Evolutionary conservation across 2,113 vertebrate genomes (phyloP).

Genomic region (Calonectris borealis): DNA sequence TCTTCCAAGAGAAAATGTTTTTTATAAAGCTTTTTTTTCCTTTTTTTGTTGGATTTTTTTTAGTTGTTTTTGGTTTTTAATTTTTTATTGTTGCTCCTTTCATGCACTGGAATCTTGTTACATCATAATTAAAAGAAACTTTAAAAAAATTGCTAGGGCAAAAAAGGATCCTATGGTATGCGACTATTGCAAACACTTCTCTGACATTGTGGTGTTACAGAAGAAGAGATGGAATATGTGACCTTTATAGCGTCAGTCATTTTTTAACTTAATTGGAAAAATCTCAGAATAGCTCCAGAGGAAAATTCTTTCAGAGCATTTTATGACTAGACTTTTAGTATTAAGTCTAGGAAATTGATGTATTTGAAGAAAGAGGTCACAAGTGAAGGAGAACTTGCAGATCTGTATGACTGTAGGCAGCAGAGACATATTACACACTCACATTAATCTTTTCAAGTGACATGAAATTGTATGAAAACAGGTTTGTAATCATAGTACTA

Average conservation of each 20-base stretch:
- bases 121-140: neutral
- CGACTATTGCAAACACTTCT: neutral
- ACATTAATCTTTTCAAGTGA: neutral
- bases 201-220: conserved; percentile 6
- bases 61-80: neutral
- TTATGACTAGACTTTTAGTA: conserved; percentile 31
- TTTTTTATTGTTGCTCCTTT: neutral
- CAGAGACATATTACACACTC: neutral
- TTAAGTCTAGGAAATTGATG: conserved; percentile 20
- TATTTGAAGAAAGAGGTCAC: conserved; percentile 8
- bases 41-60: neutral
- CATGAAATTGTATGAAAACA: neutral
- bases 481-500: neutral
- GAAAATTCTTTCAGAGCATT: conserved; percentile 3
- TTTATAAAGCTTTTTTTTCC: neutral
- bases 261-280: conserved; percentile 61
- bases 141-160: neutral
- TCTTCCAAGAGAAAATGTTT: neutral
- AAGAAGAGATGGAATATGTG: neutral
- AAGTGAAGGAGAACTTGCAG: conserved; percentile 26
- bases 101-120: neutral
- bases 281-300: conserved; percentile 45
- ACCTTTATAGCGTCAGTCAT: conserved; percentile 8
- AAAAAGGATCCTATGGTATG: neutral
- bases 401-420: neutral